Evolutionary conservation across 2,113 vertebrate genomes (phyloP).

Genomic region (Cheirogaleus medius): DNA sequence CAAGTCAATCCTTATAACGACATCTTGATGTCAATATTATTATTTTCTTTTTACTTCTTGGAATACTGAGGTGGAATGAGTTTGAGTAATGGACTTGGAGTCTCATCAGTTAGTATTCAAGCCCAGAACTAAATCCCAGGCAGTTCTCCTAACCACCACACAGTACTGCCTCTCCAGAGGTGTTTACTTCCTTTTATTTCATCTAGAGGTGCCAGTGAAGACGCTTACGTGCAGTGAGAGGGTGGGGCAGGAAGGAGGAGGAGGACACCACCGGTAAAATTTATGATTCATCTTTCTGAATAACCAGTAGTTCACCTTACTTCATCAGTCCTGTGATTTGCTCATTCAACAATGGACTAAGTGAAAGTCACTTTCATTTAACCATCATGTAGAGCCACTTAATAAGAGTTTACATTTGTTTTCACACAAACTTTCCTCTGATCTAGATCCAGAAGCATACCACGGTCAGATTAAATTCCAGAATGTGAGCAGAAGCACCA

Average conservation of each 20-base stretch:
- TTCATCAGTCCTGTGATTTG: not conserved
- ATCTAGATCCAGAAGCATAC: not conserved
- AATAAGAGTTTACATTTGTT: not conserved
- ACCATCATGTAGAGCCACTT: not conserved
- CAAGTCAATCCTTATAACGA: not conserved
- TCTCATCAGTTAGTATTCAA: not conserved
- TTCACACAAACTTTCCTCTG: not conserved
- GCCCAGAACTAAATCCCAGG: not conserved
- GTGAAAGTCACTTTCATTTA: not conserved
- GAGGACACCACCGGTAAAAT: rapidly evolving
- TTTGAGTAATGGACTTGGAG: not conserved
- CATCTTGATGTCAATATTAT: not conserved
- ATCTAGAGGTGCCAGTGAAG: not conserved
- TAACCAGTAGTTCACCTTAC: not conserved
- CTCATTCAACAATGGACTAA: not conserved
- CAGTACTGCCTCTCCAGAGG: not conserved
- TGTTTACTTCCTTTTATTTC: not conserved
- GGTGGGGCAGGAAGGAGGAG: not conserved
- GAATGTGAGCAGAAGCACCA: not conserved
- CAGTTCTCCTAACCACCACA: not conserved
- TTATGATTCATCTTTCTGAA: not conserved
- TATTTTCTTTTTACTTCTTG: not conserved
- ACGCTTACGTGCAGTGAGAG: not conserved
- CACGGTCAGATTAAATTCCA: not conserved
- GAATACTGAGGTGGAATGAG: not conserved